phyloP scores from a whole-genome alignment of 2,888 invertebrate genomes.

The Leucozona laternaria region DNA sequence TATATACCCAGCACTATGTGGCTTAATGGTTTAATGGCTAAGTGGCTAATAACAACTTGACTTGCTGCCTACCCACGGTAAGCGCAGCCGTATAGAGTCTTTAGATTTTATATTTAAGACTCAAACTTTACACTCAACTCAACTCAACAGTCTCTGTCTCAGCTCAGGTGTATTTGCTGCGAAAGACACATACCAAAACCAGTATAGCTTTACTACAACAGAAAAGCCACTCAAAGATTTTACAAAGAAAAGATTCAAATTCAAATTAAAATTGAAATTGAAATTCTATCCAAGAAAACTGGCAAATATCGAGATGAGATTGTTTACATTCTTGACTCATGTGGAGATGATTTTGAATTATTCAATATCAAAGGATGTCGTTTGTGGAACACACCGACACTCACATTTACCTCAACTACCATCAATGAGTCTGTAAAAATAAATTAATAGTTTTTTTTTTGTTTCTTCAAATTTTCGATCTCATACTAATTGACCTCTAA shows the following conservation, averaged over 20 bases:
- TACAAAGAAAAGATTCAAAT: conserved; percentile 31
- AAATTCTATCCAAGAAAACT: conserved; percentile 29
- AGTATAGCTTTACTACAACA: conserved; percentile 14
- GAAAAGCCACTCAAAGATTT: conserved; percentile 43
- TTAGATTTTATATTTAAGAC: conserved; percentile 25
- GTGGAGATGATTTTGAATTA: not conserved
- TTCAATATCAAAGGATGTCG: conserved; percentile 32
- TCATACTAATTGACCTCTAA: conserved; percentile 27
- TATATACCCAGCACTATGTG: conserved; percentile 57
- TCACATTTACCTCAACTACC: not conserved
- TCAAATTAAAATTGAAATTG: conserved; percentile 45
- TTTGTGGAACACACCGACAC: not conserved
- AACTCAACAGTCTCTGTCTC: conserved; percentile 40
- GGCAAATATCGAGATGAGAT: conserved; percentile 5
- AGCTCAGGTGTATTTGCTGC: conserved; percentile 55
- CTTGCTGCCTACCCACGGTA: conserved; percentile 33
- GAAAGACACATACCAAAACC: conserved; percentile 23
- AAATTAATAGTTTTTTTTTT: not conserved
- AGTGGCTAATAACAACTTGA: conserved; percentile 66
- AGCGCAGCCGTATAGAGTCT: not conserved
- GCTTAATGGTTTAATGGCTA: conserved; percentile 59
- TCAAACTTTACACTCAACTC: conserved; percentile 62
- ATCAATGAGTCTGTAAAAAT: not conserved
- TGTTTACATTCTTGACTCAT: not conserved
- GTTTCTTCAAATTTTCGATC: not conserved